These are phyloP conservation scores for Caenorhabditis sp. DNA, from an alignment of 2,888 invertebrate genomes.

Conservation along the genomic window DNA sequence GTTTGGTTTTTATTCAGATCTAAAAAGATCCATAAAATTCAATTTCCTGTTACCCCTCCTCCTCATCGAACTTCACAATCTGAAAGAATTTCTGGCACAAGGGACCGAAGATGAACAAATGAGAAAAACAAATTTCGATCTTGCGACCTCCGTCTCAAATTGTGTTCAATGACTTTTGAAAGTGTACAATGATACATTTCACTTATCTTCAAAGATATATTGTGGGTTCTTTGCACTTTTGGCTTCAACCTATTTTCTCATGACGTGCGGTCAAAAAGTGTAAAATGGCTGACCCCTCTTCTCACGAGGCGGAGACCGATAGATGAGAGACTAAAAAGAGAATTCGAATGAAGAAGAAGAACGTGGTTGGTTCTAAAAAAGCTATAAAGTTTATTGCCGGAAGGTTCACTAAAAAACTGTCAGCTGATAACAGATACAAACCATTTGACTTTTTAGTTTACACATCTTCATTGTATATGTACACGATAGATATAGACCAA, in stretches of 20 bases:
- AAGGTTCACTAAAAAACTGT: conserved; percentile 23
- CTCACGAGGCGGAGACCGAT: conserved; percentile 13
- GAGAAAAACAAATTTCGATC: conserved; percentile 5
- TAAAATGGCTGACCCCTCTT: conserved; percentile 21
- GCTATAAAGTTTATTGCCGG: conserved; percentile 33
- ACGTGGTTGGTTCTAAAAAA: conserved; percentile 34
- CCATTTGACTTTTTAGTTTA: neutral
- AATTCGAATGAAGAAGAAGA: neutral
- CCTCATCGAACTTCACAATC: conserved; percentile 10
- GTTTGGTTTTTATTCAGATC: neutral
- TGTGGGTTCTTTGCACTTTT: conserved; percentile 13
- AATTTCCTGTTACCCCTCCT: neutral
- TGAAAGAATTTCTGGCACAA: no score
- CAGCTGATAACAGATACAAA: conserved; percentile 38
- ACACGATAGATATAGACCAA: no score
- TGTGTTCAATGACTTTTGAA: no score
- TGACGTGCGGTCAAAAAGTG: conserved; percentile 46
- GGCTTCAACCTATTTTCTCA: neutral
- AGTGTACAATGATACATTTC: no score
- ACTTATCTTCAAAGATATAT: conserved; percentile 2
- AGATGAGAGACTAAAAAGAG: conserved; percentile 22
- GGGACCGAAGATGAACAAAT: no score
- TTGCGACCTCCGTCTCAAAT: no score
- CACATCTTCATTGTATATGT: conserved; percentile 1
- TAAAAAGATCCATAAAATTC: neutral